Evolutionary conservation across 2,113 vertebrate species (phyloP).

Genomic region (Turdus rufiventris): DNA sequence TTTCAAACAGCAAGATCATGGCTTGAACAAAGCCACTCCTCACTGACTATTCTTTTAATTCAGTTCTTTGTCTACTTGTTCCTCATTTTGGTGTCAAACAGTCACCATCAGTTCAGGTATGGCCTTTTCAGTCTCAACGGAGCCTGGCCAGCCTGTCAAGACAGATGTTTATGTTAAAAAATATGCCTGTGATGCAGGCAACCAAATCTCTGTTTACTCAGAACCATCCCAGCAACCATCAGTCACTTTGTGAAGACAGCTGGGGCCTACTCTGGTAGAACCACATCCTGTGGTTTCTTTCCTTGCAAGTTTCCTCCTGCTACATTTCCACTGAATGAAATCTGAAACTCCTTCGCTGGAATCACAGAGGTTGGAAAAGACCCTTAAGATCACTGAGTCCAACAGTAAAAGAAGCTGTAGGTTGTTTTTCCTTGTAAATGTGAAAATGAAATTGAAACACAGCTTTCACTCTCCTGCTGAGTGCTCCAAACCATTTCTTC

Average conservation of each 20-base stretch:
- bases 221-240: background rate
- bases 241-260: background rate
- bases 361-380: background rate
- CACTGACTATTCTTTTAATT: background rate
- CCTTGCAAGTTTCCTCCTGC: background rate
- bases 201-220: background rate
- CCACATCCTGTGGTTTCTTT: background rate
- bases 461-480: background rate
- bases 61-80: background rate
- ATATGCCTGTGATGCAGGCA: background rate
- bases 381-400: background rate
- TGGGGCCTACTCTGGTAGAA: background rate
- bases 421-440: background rate
- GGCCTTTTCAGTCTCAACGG: background rate
- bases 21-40: background rate
- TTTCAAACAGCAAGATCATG: background rate
- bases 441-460: background rate
- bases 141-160: background rate
- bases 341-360: background rate
- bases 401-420: accelerated
- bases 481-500: background rate
- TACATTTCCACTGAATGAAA: background rate
- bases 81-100: background rate
- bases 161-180: background rate
- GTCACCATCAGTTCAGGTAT: background rate